These are phyloP conservation scores for Venusia cambrica DNA, from an alignment of 2,888 invertebrate species.

Conservation along the genomic window DNA sequence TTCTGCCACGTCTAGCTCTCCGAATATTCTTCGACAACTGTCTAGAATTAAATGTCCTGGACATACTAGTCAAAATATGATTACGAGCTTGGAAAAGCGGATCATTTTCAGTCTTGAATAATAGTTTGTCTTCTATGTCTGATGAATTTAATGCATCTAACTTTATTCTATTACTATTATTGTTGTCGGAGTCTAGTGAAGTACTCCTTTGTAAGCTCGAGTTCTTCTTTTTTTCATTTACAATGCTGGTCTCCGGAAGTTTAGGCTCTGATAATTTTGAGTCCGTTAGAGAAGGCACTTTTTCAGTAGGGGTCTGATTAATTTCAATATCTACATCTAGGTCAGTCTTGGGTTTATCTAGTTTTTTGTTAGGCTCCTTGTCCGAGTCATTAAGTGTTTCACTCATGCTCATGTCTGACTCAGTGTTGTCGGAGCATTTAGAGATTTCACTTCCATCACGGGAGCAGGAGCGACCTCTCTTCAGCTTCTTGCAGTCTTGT, in stretches of 20 bases:
- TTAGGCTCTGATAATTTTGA: conserved; percentile 65
- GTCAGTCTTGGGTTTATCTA: conserved; percentile 79
- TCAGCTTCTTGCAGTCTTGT: conserved; percentile 65
- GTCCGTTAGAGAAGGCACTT: conserved; percentile 77
- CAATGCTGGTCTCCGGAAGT: conserved; percentile 57
- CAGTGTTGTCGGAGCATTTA: conserved; percentile 82
- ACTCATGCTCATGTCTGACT: conserved; percentile 83
- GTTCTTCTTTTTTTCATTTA: conserved; percentile 63
- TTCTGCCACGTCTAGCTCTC: conserved; percentile 69
- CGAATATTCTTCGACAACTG: conserved; percentile 73
- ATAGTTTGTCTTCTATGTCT: conserved; percentile 81
- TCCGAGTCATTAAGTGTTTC: conserved; percentile 74
- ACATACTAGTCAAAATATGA: conserved; percentile 78
- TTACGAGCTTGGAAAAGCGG: conserved; percentile 75
- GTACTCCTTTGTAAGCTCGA: conserved; percentile 78
- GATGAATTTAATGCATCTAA: conserved; percentile 71
- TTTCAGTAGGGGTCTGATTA: conserved; percentile 79
- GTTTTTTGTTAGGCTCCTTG: conserved; percentile 75
- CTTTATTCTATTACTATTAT: conserved; percentile 77
- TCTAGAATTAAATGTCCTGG: conserved; percentile 76
- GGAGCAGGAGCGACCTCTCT: conserved; percentile 73
- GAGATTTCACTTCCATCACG: conserved; percentile 82
- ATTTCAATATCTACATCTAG: conserved; percentile 79
- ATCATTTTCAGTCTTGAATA: conserved; percentile 82
- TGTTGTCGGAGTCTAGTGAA: conserved; percentile 78